Evolutionary conservation across 2,113 vertebrate genomes (phyloP).

Genomic region (Ictalurus furcatus): DNA sequence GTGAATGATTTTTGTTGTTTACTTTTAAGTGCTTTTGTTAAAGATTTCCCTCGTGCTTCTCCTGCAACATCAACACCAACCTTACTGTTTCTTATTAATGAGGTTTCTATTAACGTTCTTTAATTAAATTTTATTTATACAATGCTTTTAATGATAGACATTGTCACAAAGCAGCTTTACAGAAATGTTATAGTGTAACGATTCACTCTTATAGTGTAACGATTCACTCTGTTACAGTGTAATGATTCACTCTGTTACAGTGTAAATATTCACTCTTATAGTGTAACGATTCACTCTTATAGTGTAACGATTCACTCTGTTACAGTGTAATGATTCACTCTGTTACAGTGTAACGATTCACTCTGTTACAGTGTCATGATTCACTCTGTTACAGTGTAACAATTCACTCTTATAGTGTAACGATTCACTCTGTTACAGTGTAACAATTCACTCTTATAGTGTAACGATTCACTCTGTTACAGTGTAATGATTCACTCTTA

Average conservation of each 20-base stretch:
- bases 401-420: too few species aligned
- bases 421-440: too few species aligned
- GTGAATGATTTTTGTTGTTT: conserved; percentile 23
- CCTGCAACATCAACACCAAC: not conserved
- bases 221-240: not conserved
- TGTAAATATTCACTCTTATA: too few species aligned
- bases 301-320: too few species aligned
- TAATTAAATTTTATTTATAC: not conserved
- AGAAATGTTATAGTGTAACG: not conserved
- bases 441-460: not conserved
- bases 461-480: too few species aligned
- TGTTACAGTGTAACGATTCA: too few species aligned
- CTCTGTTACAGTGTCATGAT: not conserved
- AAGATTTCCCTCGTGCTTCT: not conserved
- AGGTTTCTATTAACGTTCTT: not conserved
- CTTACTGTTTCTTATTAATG: not conserved
- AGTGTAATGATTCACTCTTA: too few species aligned
- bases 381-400: not conserved
- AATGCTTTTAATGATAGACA: not conserved
- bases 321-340: too few species aligned
- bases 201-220: not conserved
- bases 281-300: too few species aligned
- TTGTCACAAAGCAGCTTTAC: not conserved
- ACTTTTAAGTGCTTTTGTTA: conserved; percentile 22
- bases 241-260: not conserved